phyloP scores from a whole-genome alignment of 2,113 vertebrate genomes.

The Pagrus major region DNA sequence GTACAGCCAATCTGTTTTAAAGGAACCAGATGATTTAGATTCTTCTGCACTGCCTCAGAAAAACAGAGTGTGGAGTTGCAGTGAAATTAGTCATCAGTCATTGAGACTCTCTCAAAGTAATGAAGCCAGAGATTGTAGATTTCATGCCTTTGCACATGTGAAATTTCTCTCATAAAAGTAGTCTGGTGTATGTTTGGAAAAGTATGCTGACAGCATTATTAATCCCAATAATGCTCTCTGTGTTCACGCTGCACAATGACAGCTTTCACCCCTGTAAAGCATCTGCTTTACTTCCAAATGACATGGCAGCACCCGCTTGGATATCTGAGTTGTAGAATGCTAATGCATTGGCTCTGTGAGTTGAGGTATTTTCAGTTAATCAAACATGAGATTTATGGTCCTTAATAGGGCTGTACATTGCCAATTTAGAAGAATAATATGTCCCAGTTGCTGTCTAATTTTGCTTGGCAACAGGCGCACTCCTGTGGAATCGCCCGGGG shows the following conservation, averaged over 20 bases:
- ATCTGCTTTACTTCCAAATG: conserved; percentile 28
- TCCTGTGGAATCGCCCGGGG: conserved; percentile 79
- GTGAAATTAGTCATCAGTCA: conserved; percentile 26
- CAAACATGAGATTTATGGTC: conserved; percentile 79
- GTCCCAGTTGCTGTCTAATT: conserved; percentile 83
- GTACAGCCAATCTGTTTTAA: conserved; percentile 54
- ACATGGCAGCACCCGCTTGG: conserved; percentile 15
- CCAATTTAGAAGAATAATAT: conserved; percentile 83
- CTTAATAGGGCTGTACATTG: conserved; percentile 81
- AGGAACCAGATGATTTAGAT: conserved; percentile 57
- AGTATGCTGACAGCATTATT: conserved; percentile 50
- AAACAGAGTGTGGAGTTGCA: conserved; percentile 13
- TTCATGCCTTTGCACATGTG: conserved; percentile 23
- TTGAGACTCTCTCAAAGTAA: conserved; percentile 27
- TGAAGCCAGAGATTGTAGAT: conserved; percentile 22
- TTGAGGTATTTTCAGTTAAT: conserved; percentile 70
- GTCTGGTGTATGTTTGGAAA: conserved; percentile 36
- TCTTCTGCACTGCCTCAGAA: conserved; percentile 20
- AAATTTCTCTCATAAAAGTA: conserved; percentile 32
- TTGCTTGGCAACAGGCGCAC: conserved; percentile 82
- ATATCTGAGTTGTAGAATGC: conserved; percentile 27
- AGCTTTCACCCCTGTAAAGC: conserved; percentile 32
- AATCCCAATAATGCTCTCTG: conserved; percentile 48
- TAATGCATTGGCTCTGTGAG: conserved; percentile 55
- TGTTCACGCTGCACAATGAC: conserved; percentile 47